Base-by-base conservation (phyloP, 2,888 invertebrate genomes). In the Cryptus armator region DNA sequence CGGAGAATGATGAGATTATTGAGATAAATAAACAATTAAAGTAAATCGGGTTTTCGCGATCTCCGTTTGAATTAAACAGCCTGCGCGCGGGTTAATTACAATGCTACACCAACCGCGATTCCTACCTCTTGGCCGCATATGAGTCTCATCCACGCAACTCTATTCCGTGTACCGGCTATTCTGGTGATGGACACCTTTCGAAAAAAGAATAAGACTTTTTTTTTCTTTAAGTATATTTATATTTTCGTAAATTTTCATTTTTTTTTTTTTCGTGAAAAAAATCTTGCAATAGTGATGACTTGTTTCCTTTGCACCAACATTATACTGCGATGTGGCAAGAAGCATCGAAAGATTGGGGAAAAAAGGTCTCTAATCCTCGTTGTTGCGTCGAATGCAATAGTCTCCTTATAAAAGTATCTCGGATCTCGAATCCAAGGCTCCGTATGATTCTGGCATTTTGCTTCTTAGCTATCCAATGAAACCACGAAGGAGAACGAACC, bases 391-490 rank as follows among this genome's bases (percentile, higher is more conserved):
- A 78, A 80, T 88, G 92, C 87, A 92, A 92, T 91, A 90, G 91
- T 92, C 6, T 88, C 88, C 90, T 85, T 89, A 87, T 80, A 86
- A 89, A 88, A 89, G 89, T 89, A 90, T 90, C 88, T 87, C 84
- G 87, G 89, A 89, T 89, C 88, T 89, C 67, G 81, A 88, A 89
- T 89, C 89, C 88, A 59, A 66, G 83, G 67, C 84, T 78, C 83
- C 71, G 70, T 83, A 78, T 79, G 83, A 43, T 19, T 29, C 32
- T 48, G 48, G 29, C 43, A 51, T 75, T 46, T 56, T 48, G 19
- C 37, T 16, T 44, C 46, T 77, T 14, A 67, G 48, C 59, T 19
- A 59, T 81, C 66, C 75, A 59, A 53, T 10, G 53, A 16, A 29
- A 32, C 72, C 59, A 68, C 12, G 44, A 68, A 29, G 68, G 16